Base-by-base conservation (phyloP, 2,113 vertebrate genomes). In the Dicerorhinus sumatrensis region DNA sequence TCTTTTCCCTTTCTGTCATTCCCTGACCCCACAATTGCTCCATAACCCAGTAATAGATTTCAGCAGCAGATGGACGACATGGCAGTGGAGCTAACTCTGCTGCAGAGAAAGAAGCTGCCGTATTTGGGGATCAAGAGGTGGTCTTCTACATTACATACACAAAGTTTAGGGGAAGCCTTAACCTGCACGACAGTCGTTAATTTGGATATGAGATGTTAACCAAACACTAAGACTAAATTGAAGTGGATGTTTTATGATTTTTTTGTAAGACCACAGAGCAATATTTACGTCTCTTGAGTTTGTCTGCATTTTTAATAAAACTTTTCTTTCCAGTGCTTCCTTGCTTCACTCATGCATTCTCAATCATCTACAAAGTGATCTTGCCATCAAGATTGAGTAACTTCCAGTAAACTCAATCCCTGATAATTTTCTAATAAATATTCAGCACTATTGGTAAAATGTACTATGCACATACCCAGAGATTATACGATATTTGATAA, bases 91-190 rank as follows among this genome's bases (percentile, higher is more conserved):
- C 96, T 96, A 10, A 89, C 67, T 76, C 69, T 97, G n/a, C 94
- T 98, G 67, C 85, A 91, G 76, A 94, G 88, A 33, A 93, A 97
- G 77, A 83, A 72, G n/a, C 94, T 58, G 7, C 36, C 90, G 8
- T 96, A n/a, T 77, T 90, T 58, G 89, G 88, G 39, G 63, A 94
- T 83, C 75, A 84, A 91, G 96, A 94, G 90, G 33, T 95, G 92
- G 89, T 82, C 56, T 73, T 95, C 21, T 89, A 7, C 29, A 27
- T 21, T n/a, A 21, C 0, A 16, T 31, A 9, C 7, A 23, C 18
- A 25, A 70, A 10, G 23, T 56, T 9, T 89, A 75, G 94, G 20
- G 81, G 75, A 65, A n/a, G 18, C 27, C 62, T 90, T 81, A 81
- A 21, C 54, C 36, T 87, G 11, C 10, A 3, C 13, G n/a, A 29